Evolutionary conservation across 1,140 invertebrate species (phyloP).

Genomic region (Lepidostoma basale): DNA sequence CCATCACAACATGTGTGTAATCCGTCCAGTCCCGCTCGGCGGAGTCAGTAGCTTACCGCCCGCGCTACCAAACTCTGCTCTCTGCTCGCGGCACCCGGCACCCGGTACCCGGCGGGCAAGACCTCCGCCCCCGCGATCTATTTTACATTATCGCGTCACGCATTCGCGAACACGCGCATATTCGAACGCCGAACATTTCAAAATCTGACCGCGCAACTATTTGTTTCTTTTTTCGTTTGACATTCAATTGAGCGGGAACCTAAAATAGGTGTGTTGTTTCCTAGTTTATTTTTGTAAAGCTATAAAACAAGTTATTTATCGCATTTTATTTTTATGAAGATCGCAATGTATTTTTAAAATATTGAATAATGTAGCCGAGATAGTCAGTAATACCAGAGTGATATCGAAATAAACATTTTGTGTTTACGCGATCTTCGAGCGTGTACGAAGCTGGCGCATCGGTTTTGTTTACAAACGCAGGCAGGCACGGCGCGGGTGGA

Average conservation of each 20-base stretch:
- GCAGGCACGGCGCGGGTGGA: conserved; percentile 12
- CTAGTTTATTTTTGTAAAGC: no score
- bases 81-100: neutral
- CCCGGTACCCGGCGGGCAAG: neutral
- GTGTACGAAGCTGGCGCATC: neutral
- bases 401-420: conserved; percentile 5
- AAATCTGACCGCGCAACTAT: conserved; percentile 1
- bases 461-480: conserved; percentile 26
- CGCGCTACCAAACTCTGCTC: conserved; percentile 22
- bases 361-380: no score
- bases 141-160: conserved; percentile 4
- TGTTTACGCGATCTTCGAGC: conserved; percentile 2
- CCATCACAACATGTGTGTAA: conserved; percentile 11
- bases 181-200: conserved; percentile 22
- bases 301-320: no score
- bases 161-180: conserved; percentile 31
- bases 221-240: conserved; percentile 1
- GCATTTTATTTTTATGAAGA: no score
- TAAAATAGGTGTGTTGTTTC: no score
- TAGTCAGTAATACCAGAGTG: neutral
- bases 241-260: neutral
- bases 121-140: conserved; percentile 14
- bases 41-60: conserved; percentile 3
- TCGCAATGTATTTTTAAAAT: no score
- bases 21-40: conserved; percentile 2